Evolutionary conservation across 2,888 invertebrate genomes (phyloP).

Genomic region (Cryptops parisi): DNA sequence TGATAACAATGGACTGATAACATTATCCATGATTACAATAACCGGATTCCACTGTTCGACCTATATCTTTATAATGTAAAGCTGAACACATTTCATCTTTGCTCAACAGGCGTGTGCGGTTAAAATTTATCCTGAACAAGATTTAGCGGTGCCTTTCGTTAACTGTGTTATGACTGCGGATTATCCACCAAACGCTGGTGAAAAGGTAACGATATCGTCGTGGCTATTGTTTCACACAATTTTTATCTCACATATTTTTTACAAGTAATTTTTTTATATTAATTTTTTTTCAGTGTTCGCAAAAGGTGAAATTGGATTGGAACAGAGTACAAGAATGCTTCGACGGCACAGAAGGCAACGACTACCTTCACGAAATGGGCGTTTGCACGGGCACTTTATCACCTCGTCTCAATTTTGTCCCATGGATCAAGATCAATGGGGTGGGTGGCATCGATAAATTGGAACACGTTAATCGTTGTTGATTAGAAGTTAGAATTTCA

Average conservation of each 20-base stretch:
- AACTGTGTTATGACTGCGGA: constrained; percentile 46
- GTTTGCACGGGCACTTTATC: constrained; percentile 20
- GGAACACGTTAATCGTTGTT: too few species aligned
- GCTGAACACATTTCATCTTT: too few species aligned
- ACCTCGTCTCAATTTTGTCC: constrained; percentile 24
- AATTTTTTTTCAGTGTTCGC: constrained; percentile 21
- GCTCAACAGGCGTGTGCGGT: constrained; percentile 42
- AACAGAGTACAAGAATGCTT: constrained; percentile 21
- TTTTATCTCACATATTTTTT: neutral
- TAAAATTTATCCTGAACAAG: constrained; percentile 28
- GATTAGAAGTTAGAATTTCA: neutral
- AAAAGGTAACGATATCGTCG: constrained; percentile 17
- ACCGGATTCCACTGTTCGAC: too few species aligned
- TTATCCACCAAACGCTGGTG: constrained; percentile 24
- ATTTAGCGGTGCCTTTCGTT: constrained; percentile 37
- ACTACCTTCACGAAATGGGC: constrained; percentile 23
- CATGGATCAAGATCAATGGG: constrained; percentile 25
- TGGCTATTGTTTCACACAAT: neutral
- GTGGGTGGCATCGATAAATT: constrained; percentile 17
- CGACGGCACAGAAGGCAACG: constrained; percentile 20
- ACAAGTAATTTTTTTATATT: neutral
- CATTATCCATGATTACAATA: too few species aligned
- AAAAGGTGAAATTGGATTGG: constrained; percentile 21
- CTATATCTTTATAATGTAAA: too few species aligned
- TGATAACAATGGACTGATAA: too few species aligned